Conservation (phyloP, 2,888 invertebrate species). For the Scelioninae gen. 1 region DNA sequence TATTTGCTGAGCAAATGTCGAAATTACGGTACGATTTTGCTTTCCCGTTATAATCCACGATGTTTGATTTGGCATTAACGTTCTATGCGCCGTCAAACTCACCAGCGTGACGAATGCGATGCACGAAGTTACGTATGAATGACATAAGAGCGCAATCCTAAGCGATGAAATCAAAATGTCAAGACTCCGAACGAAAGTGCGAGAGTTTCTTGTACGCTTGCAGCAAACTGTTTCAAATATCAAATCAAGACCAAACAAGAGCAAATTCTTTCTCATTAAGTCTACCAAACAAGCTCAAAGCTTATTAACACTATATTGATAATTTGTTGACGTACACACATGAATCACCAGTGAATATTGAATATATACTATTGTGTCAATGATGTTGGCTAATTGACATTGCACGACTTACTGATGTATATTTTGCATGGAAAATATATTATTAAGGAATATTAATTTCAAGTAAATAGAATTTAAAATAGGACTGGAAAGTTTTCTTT, state of each 20-base stretch:
- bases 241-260: slow-evolving; percentile 15
- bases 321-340: too few relatives aligned
- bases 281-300: too few relatives aligned
- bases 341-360: slow-evolving; percentile 36
- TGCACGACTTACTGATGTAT: too few relatives aligned
- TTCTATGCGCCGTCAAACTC: slow-evolving; percentile 31
- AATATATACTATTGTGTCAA: slow-evolving; percentile 17
- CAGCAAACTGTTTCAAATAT: slow-evolving; percentile 38
- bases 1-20: slow-evolving; percentile 30
- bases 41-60: slow-evolving; percentile 17
- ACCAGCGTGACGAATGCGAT: slow-evolving; percentile 55
- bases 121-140: slow-evolving; percentile 58
- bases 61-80: slow-evolving; percentile 46
- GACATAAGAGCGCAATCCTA: slow-evolving; percentile 49
- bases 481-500: too few relatives aligned
- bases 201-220: slow-evolving; percentile 8
- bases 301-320: slow-evolving; percentile 73
- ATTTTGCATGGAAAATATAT: too few relatives aligned
- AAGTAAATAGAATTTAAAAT: too few relatives aligned
- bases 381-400: slow-evolving; percentile 35
- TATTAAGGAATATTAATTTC: too few relatives aligned
- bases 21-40: slow-evolving; percentile 18
- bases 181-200: slow-evolving; percentile 20
- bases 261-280: too few relatives aligned
- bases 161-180: slow-evolving; percentile 31